Base-by-base conservation (phyloP, 2,113 vertebrate genomes). In the Epinephelus lanceolatus region DNA sequence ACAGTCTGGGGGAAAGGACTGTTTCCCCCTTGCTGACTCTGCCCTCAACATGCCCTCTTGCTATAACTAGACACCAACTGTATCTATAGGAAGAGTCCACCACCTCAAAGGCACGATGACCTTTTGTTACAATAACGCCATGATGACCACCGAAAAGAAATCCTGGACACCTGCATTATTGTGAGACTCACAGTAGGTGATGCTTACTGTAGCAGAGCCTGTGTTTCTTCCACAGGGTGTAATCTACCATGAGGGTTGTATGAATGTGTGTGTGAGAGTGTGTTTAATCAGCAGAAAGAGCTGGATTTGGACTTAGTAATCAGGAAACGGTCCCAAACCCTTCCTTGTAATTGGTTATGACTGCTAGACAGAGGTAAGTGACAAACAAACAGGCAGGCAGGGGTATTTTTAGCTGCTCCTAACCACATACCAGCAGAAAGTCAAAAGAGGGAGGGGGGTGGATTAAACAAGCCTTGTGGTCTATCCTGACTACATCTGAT, bases 401-500 rank as follows among this genome's bases (percentile, higher is more conserved):
- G 17, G 23, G 71, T 91, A 92, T 93, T 93, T 93, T 90, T 89
- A 91, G 91, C 80, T 15, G 47, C 78, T 81, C 55, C n/a, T 68
- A 56, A 81, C 86, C 88, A 83, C 84, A 78, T 77, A 90, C 83
- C 82, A 84, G 69, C 82, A 76, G 47, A 71, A 78, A 93, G 66
- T 77, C 21, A 49, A 42, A 75, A 72, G 68, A 47, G 37, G 57
- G 42, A 14, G 49, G 56, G 23, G 51, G 51, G 7, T 49, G 55
- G 75, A 91, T 91, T 85, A 91, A 91, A 90, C 76, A 84, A 84
- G 86, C 66, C 76, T 84, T 89, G 86, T 83, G 83, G 88, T 89
- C 83, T 88, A 77, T 90, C 71, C 78, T 88, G 87, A 80, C 88
- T 90, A 82, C 80, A 75, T 84, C 82, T 93, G 88, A 92, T 87